Evolutionary conservation across 2,113 vertebrate genomes (phyloP).

Genomic region (Mixornis gularis): DNA sequence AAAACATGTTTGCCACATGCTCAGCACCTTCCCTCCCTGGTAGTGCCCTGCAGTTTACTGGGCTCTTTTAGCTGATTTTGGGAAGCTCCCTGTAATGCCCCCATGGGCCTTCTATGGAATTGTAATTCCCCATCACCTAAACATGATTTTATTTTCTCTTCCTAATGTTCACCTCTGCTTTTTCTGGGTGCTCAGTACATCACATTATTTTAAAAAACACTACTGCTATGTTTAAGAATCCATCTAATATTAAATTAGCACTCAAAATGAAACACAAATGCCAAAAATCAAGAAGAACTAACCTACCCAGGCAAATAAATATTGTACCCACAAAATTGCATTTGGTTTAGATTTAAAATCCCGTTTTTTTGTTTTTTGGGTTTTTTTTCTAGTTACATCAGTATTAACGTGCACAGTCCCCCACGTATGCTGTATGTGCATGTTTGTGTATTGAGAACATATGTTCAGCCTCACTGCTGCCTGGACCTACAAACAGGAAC

Average conservation of each 20-base stretch:
- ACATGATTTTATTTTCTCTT: not conserved
- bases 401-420: not conserved
- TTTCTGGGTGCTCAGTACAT: not conserved
- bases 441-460: not conserved
- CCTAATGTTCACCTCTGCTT: not conserved
- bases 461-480: not conserved
- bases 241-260: not conserved
- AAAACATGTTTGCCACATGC: not conserved
- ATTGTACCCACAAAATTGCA: not conserved
- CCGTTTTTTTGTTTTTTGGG: too few species aligned
- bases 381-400: not conserved
- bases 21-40: not conserved
- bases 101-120: not conserved
- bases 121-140: not conserved
- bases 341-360: not conserved
- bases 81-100: not conserved
- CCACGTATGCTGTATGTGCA: not conserved
- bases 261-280: not conserved
- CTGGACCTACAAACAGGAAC: not conserved
- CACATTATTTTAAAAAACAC: not conserved
- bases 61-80: not conserved
- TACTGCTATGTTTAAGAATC: not conserved
- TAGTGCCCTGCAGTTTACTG: not conserved
- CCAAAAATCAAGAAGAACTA: not conserved
- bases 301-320: not conserved